Evolutionary conservation across 2,113 vertebrate genomes (phyloP).

Genomic region (Tenrec ecaudatus): DNA sequence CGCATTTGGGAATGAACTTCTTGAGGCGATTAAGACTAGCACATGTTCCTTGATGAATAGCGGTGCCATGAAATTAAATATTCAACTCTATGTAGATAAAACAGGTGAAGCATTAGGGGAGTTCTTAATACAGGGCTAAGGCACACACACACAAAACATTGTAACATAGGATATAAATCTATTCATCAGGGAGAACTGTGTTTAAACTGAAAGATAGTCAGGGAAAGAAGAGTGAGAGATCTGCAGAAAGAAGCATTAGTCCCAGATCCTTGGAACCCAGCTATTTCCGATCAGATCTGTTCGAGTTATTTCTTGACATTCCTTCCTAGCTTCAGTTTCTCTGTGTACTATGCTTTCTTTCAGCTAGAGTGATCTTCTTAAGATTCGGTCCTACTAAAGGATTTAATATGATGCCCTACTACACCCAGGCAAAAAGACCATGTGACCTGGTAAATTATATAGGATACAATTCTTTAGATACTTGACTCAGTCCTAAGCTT

Average conservation of each 20-base stretch:
- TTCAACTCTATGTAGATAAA: neutral
- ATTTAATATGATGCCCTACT: neutral
- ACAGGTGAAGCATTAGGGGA: neutral
- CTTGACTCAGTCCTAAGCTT: neutral
- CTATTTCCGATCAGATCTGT: neutral
- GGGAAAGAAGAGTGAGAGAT: neutral
- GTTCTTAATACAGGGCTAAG: neutral
- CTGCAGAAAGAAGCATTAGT: neutral
- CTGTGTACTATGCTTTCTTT: neutral
- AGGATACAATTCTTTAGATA: neutral
- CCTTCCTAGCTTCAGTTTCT: neutral
- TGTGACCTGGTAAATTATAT: rapidly evolving
- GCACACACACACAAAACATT: neutral
- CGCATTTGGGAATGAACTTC: neutral
- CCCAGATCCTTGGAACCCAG: neutral
- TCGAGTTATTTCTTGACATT: neutral
- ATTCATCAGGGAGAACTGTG: neutral
- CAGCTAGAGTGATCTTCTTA: neutral
- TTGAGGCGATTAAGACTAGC: neutral
- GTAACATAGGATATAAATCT: neutral
- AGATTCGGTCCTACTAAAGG: neutral
- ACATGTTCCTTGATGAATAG: neutral
- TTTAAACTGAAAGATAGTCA: neutral
- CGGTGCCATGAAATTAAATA: neutral
- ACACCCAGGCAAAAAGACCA: neutral